These are phyloP conservation scores for Congeria kusceri DNA, from an alignment of 2,888 invertebrate genomes.

Conservation along the genomic window DNA sequence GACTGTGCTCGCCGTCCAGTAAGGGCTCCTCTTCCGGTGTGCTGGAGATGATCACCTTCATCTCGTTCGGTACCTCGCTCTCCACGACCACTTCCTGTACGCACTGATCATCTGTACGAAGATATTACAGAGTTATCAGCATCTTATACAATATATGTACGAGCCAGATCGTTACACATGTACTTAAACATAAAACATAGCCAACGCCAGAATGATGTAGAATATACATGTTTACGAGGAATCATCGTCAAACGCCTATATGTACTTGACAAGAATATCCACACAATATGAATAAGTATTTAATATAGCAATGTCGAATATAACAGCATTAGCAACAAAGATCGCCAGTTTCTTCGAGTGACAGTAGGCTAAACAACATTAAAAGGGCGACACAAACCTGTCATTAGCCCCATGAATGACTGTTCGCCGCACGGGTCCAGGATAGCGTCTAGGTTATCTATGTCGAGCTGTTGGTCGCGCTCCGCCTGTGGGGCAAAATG, in stretches of 20 bases:
- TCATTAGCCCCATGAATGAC: slow-evolving; percentile 9
- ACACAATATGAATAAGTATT: too few species aligned
- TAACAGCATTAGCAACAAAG: too few species aligned
- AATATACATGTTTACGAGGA: too few species aligned
- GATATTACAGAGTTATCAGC: not conserved
- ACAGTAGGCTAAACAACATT: too few species aligned
- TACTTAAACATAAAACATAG: too few species aligned
- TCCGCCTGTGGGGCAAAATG: slow-evolving; percentile 22
- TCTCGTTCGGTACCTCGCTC: slow-evolving; percentile 15
- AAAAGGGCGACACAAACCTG: slow-evolving; percentile 24
- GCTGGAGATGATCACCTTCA: not conserved
- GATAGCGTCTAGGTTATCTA: slow-evolving; percentile 23
- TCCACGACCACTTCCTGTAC: slow-evolving; percentile 17
- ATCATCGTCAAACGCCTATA: too few species aligned
- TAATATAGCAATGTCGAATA: too few species aligned
- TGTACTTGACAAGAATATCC: too few species aligned
- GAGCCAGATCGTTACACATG: too few species aligned
- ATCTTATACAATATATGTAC: too few species aligned
- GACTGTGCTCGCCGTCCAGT: not conserved
- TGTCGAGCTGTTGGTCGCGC: slow-evolving; percentile 45
- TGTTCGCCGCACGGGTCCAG: not conserved
- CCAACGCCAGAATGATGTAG: too few species aligned
- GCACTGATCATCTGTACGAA: slow-evolving; percentile 13
- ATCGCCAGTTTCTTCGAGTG: too few species aligned
- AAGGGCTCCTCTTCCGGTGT: not conserved